Evolutionary conservation across 2,888 invertebrate species (phyloP).

Genomic region (Argyresthia goedartella): DNA sequence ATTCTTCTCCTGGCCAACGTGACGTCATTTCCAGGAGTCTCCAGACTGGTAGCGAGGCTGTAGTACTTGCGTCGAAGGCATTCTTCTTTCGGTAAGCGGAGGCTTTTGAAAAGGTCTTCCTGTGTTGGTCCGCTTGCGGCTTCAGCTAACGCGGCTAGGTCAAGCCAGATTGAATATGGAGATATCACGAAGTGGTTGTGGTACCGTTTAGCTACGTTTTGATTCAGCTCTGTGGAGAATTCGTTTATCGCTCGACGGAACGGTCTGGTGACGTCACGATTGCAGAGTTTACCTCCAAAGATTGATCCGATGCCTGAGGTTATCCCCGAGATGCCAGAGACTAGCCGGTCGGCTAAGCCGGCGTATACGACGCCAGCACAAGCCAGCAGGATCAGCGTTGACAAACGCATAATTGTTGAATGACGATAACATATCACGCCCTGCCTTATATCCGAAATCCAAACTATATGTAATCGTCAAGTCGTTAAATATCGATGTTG

Average conservation of each 20-base stretch:
- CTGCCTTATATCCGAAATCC: too few species aligned
- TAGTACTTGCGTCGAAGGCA: slow-evolving; percentile 21
- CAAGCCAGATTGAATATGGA: slow-evolving; percentile 21
- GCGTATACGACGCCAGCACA: too few species aligned
- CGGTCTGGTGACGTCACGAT: slow-evolving; percentile 6
- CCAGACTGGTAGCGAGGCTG: slow-evolving; percentile 17
- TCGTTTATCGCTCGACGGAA: slow-evolving; percentile 8
- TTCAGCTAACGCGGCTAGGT: slow-evolving; percentile 17
- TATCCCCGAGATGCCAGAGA: too few species aligned
- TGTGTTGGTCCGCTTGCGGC: neutral
- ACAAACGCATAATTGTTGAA: too few species aligned
- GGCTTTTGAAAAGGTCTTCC: neutral
- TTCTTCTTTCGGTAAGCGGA: slow-evolving; percentile 11
- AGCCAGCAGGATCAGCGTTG: too few species aligned
- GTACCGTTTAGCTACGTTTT: slow-evolving; percentile 8
- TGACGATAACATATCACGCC: too few species aligned
- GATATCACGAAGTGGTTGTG: slow-evolving; percentile 21
- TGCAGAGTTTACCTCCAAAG: slow-evolving; percentile 6
- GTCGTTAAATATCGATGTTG: too few species aligned
- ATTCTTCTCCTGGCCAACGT: slow-evolving; percentile 12
- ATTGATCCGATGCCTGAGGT: too few species aligned
- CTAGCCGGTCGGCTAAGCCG: too few species aligned
- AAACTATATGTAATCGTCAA: too few species aligned
- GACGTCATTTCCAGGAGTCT: slow-evolving; percentile 17
- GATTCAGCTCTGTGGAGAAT: slow-evolving; percentile 11